Evolutionary conservation across 2,797 vertebrate genomes (phyloP).

Genomic region (Martes flavigula): DNA sequence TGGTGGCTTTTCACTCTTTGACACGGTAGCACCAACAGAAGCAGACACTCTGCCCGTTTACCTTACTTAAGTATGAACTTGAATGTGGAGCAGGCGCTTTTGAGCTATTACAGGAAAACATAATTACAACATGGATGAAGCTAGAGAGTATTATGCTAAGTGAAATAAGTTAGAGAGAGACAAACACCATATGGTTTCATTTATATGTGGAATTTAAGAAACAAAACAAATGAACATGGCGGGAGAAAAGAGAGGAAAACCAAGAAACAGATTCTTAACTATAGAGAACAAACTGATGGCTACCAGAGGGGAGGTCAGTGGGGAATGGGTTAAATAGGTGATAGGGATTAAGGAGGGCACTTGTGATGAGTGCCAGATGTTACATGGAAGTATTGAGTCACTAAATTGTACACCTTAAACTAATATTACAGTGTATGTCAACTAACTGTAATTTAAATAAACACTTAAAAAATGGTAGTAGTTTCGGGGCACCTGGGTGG

Average conservation of each 20-base stretch:
- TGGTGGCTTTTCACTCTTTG: background rate
- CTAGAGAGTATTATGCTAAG: background rate
- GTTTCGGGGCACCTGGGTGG: too few species aligned
- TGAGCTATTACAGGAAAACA: slow-evolving; percentile 68
- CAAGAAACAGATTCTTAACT: background rate
- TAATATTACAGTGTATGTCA: background rate
- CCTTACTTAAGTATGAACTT: slow-evolving; percentile 68
- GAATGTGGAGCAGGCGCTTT: slow-evolving; percentile 38
- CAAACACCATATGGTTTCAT: background rate
- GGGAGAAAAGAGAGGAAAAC: background rate
- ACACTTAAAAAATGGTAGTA: background rate
- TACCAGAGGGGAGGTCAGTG: background rate
- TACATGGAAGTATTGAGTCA: background rate
- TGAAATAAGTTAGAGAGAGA: background rate
- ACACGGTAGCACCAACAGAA: background rate
- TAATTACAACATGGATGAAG: slow-evolving; percentile 81
- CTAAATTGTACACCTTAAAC: background rate
- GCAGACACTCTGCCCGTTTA: slow-evolving; percentile 14
- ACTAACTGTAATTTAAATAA: background rate
- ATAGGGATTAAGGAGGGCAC: background rate
- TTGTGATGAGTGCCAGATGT: background rate
- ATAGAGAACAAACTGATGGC: background rate
- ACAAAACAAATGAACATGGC: background rate
- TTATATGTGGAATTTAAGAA: background rate
- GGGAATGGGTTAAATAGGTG: background rate